phyloP scores from a whole-genome alignment of 2,113 vertebrate species.

The Pygathrix nemaeus region DNA sequence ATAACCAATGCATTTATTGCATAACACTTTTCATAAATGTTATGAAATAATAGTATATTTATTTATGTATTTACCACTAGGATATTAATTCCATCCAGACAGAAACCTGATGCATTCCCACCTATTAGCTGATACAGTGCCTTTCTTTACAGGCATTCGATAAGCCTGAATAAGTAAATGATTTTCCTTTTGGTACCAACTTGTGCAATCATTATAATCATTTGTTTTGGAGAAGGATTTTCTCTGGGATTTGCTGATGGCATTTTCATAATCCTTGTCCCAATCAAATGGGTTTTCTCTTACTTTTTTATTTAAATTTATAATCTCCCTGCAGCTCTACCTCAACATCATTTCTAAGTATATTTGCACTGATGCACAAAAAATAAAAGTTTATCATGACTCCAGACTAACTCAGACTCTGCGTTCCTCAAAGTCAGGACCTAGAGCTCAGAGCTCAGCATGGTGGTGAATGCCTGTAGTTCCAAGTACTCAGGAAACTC shows the following conservation, averaged over 20 bases:
- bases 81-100: not conserved
- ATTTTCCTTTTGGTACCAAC: not conserved
- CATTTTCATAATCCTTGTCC: not conserved
- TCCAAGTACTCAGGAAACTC: not conserved
- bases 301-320: conserved; percentile 16
- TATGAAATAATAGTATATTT: not conserved
- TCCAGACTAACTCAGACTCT: not conserved
- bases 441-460: not conserved
- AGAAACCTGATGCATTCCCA: not conserved
- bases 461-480: not conserved
- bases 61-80: not conserved
- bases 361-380: not conserved
- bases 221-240: not conserved
- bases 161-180: not conserved
- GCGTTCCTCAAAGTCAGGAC: not conserved
- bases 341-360: not conserved
- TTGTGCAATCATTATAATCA: not conserved
- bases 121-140: not conserved
- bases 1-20: not conserved
- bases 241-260: not conserved
- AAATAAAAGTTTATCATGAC: not conserved
- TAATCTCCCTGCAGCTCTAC: not conserved
- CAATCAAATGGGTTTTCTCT: conserved; percentile 6
- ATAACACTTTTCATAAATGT: not conserved
- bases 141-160: not conserved